Evolutionary conservation across 2,888 invertebrate genomes (phyloP).

Genomic region (Coleophora flavipennella): DNA sequence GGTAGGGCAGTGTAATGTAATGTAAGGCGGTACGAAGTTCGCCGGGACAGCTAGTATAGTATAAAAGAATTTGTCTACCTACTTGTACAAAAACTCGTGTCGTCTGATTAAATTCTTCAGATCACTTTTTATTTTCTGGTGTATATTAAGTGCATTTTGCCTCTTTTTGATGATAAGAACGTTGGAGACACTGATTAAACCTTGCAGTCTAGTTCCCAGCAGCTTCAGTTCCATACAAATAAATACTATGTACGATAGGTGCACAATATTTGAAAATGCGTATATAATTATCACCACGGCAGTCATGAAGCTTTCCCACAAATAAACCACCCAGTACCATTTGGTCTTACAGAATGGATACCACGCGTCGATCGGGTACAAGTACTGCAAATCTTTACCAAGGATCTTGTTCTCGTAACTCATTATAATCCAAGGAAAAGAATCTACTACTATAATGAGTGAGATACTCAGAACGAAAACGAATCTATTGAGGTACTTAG

Average conservation of each 20-base stretch:
- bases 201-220: constrained; percentile 33
- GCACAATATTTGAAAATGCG: constrained; percentile 37
- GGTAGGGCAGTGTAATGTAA: too few relatives aligned
- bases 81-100: constrained; percentile 41
- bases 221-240: constrained; percentile 53
- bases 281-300: constrained; percentile 40
- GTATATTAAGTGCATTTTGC: constrained; percentile 16
- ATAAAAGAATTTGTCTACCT: constrained; percentile 12
- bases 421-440: constrained; percentile 50
- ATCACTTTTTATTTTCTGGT: constrained; percentile 26
- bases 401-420: constrained; percentile 30
- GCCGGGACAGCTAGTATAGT: too few relatives aligned
- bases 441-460: constrained; percentile 32
- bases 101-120: constrained; percentile 38
- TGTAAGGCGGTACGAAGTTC: too few relatives aligned
- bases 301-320: constrained; percentile 52
- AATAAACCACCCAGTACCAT: constrained; percentile 44
- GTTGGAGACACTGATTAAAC: constrained; percentile 31
- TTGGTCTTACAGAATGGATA: constrained; percentile 53
- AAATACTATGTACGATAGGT: constrained; percentile 34
- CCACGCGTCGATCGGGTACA: constrained; percentile 56
- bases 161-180: constrained; percentile 21
- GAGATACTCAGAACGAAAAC: constrained; percentile 33
- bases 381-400: constrained; percentile 27
- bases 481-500: constrained; percentile 32